Percentiles rank a stretch among this genome's conserved stretches.
These are phyloP conservation scores for Holacanthus passer DNA, from an alignment of 2,113 vertebrate species.

Conservation along the genomic window DNA sequence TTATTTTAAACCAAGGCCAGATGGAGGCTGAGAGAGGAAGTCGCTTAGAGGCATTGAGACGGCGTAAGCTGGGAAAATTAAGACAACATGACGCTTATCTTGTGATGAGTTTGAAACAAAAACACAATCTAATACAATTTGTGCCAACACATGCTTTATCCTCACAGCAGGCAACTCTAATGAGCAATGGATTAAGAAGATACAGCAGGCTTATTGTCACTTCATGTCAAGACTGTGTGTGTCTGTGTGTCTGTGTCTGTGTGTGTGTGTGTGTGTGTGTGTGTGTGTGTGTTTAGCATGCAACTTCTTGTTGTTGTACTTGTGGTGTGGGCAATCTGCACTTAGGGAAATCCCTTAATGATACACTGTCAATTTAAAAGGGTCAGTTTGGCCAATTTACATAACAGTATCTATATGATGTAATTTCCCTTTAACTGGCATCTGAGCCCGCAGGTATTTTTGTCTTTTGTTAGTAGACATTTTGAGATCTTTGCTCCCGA, in stretches of 20 bases:
- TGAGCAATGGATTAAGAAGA: conserved; percentile 45
- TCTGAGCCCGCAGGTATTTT: too few relatives aligned
- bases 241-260: too few relatives aligned
- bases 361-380: not conserved
- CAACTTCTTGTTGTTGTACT: too few relatives aligned
- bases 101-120: not conserved
- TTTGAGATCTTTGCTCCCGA: too few relatives aligned
- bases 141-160: conserved; percentile 39
- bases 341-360: too few relatives aligned
- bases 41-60: conserved; percentile 35
- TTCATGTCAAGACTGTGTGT: not conserved
- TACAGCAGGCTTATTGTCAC: conserved; percentile 45
- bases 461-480: too few relatives aligned
- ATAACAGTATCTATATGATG: not conserved
- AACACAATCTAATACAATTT: not conserved
- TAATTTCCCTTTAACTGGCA: not conserved
- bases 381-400: not conserved
- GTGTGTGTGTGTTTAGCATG: too few relatives aligned
- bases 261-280: not conserved
- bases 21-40: conserved; percentile 41
- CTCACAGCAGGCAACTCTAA: conserved; percentile 56
- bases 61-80: conserved; percentile 23
- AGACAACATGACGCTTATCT: conserved; percentile 31
- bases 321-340: too few relatives aligned
- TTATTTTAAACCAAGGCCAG: conserved; percentile 40